Percentiles rank a stretch among this genome's conserved stretches.
These are phyloP conservation scores for Apantesis nais DNA, from an alignment of 2,888 invertebrate genomes.

Conservation along the genomic window DNA sequence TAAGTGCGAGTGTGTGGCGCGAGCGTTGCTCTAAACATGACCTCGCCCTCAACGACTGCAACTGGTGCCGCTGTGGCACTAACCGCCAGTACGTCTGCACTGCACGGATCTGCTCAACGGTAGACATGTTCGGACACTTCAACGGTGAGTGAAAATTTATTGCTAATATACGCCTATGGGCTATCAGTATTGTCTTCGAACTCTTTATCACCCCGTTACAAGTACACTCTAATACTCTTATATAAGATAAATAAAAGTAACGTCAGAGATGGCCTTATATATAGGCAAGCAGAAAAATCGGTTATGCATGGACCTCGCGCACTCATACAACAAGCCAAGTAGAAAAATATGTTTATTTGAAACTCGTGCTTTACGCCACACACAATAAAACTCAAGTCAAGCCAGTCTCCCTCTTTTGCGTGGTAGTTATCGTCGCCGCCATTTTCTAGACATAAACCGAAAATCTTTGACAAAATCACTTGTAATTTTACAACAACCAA, in stretches of 20 bases:
- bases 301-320: too few species aligned
- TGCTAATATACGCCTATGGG: not conserved
- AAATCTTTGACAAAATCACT: not conserved
- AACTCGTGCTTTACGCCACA: too few species aligned
- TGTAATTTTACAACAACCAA: not conserved
- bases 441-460: too few species aligned
- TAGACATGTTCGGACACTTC: slow-evolving; percentile 79
- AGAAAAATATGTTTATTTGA: too few species aligned
- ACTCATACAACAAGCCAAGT: too few species aligned
- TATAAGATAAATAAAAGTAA: not conserved
- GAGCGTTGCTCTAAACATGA: slow-evolving; percentile 52
- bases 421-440: too few species aligned
- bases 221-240: not conserved
- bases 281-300: too few species aligned
- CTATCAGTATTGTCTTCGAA: not conserved
- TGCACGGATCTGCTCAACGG: slow-evolving; percentile 58
- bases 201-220: not conserved
- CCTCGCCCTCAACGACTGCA: slow-evolving; percentile 71
- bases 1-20: slow-evolving; percentile 54
- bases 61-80: slow-evolving; percentile 67
- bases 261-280: too few species aligned
- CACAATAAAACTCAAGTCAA: too few species aligned
- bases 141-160: slow-evolving; percentile 57
- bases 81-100: slow-evolving; percentile 56
- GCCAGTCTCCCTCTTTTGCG: too few species aligned